Base-by-base conservation (phyloP, 2,888 invertebrate species). In the Barypeithes pellucidus region DNA sequence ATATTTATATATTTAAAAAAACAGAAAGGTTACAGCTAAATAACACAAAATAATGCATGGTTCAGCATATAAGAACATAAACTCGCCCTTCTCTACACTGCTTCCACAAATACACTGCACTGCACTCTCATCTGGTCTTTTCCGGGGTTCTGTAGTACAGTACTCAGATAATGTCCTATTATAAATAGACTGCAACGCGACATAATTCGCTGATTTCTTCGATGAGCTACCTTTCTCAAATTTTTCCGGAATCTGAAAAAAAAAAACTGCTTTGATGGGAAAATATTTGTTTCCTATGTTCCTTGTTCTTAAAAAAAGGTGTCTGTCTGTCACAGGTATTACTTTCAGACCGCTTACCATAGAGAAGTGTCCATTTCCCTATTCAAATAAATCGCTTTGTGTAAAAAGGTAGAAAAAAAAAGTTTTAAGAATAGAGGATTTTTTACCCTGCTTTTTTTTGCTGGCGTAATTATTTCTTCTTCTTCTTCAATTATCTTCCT, bases 101-200 rank as follows among this genome's bases (percentile, higher is more conserved):
- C 79, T 79, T 1, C 84, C 84, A 79, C 89, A 89, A 72, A 89
- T 84, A 76, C 89, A 88, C 68, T 85, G 82, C 29, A 86, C 75
- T 76, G 50, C 43, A 14, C 72, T 65, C 54, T 73, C 75, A 47
- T 77, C 73, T 41, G 72, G 65, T 43, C 60, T 33, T 43, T 57
- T 36, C 20, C 54, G 24, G 7, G 36, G n/a, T 41, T 63, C 43
- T n/a, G 75, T 60, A 3, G 78, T 77, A 43, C 77, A 77, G 39
- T 75, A 77, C 50, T 74, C 79, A 33, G 78, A 70, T 22, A 86
- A 77, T 29, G 80, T 79, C 43, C 67, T 80, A 43, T 82, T 77
- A 69, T 86, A 86, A 82, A 84, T 85, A 52, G 77, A 76, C 68
- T 82, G 77, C 45, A 84, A 76, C 8, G 83, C 82, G 52, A 80